Evolutionary conservation across 2,113 vertebrate genomes (phyloP).

Genomic region (Coreoperca whiteheadi): DNA sequence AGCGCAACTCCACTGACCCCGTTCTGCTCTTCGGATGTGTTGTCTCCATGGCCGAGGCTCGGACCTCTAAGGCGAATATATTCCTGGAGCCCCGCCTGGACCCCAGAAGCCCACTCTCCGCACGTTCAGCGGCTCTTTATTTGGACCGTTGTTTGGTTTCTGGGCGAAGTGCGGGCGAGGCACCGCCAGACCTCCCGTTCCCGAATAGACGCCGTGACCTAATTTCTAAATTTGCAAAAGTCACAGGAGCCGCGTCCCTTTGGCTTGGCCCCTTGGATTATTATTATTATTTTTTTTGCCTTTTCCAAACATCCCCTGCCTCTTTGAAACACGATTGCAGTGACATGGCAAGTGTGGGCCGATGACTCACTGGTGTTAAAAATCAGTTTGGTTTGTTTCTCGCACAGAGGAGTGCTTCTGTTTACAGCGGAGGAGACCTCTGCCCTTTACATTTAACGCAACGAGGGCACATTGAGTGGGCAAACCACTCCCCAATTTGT

Average conservation of each 20-base stretch:
- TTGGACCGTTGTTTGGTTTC: accelerated
- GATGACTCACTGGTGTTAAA: background rate
- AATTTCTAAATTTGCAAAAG: conserved; percentile 59
- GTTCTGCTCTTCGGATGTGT: conserved; percentile 39
- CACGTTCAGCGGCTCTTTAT: background rate
- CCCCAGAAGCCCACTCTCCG: no score
- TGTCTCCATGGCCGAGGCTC: background rate
- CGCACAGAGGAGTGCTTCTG: background rate
- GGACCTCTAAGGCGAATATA: no score
- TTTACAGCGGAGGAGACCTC: background rate
- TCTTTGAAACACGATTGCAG: no score
- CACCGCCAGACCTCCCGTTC: background rate
- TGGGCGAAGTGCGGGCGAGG: background rate
- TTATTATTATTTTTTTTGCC: no score
- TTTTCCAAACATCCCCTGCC: no score
- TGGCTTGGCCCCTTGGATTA: no score
- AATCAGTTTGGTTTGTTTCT: no score
- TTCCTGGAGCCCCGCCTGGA: no score
- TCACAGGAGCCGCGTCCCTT: conserved; percentile 4
- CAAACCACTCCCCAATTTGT: no score
- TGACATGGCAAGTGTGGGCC: background rate
- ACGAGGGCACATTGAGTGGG: no score
- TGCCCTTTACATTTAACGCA: background rate
- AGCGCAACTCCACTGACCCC: conserved; percentile 70
- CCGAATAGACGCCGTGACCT: conserved; percentile 59